Evolutionary conservation across 2,113 vertebrate species (phyloP), one percentile per base, ranked within the genome.

Genomic region (Corynorhinus townsendii): DNA sequence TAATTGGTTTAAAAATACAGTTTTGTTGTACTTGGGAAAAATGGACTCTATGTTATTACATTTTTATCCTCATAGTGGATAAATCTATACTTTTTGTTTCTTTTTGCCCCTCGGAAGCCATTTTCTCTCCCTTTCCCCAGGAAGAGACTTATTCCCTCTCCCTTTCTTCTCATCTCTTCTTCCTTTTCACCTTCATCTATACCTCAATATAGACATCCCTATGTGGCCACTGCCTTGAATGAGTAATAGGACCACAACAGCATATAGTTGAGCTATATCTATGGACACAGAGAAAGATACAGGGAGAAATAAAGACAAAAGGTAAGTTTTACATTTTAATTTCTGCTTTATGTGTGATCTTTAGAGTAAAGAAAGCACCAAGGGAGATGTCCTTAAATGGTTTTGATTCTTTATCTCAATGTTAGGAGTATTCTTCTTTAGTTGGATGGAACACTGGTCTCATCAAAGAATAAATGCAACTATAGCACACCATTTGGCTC

Each of bases 21-120:
- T 59, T 94, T 90, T 84, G 9, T 6, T 89, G 85, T 81, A 16
- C 16, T 88, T 45, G 59, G 56, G 89, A 80, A 83, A 93, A 93
- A 72, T 69, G 2, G 30, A 69, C 35, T 93, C 14, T 56, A 3
- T 40, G 16, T 59, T 76, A 62, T 52, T 94, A 56, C 4, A 47
- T 68, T 90, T 15, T 49, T 82, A 76, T 56, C 9, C 20, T 38
- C 28, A 22, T n/a, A 73, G 86, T 86, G 62, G 35, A 49, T 75
- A 91, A 73, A 33, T 56, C 22, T 45, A 40, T 5, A 56, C 5
- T 20, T 11, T 49, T 43, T 84, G 54, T 20, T 33, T 33, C 20
- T 38, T 82, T 95, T 92, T 76, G 10, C 38, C 56, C 28, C 38
- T 87, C 68, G 28, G n/a, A 93, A 54, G 83, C 0, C 3, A 11